phyloP scores from a whole-genome alignment of 2,797 vertebrate species.

The Spinus pinus region DNA sequence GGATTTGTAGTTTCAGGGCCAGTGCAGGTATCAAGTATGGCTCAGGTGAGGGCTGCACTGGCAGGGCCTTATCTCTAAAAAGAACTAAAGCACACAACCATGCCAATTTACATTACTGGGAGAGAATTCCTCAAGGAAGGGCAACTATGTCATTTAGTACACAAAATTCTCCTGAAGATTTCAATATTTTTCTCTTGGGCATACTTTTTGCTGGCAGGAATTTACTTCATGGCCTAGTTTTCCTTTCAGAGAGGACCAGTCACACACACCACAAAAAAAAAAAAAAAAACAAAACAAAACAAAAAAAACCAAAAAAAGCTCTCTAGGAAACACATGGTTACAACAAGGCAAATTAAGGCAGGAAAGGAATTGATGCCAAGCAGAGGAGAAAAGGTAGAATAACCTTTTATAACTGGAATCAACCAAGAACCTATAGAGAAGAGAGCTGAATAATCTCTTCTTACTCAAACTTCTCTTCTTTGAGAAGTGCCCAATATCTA shows the following conservation, averaged over 20 bases:
- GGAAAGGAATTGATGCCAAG: background rate
- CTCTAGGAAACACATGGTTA: slow-evolving; percentile 13
- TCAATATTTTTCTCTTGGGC: background rate
- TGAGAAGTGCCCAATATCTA: background rate
- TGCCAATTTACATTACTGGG: background rate
- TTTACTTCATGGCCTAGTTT: slow-evolving; percentile 22
- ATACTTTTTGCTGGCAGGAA: slow-evolving; percentile 1
- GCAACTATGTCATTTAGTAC: slow-evolving; percentile 48
- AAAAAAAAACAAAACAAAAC: background rate
- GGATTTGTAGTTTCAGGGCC: background rate
- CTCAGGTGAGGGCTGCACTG: background rate
- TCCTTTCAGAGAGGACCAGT: slow-evolving; percentile 43
- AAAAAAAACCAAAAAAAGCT: background rate
- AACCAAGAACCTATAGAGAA: background rate
- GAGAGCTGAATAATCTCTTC: background rate
- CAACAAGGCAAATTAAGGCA: background rate
- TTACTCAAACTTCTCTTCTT: background rate
- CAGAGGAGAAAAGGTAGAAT: background rate
- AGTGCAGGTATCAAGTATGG: background rate
- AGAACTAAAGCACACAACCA: background rate
- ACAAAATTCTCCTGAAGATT: slow-evolving; percentile 28
- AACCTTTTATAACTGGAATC: background rate
- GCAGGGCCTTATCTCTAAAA: slow-evolving; percentile 12
- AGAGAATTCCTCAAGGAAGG: slow-evolving; percentile 36
- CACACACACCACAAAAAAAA: background rate